Evolutionary conservation across 2,113 vertebrate species (phyloP), one percentile per base, ranked within the genome.

Genomic region (Dipodomys ordii): DNA sequence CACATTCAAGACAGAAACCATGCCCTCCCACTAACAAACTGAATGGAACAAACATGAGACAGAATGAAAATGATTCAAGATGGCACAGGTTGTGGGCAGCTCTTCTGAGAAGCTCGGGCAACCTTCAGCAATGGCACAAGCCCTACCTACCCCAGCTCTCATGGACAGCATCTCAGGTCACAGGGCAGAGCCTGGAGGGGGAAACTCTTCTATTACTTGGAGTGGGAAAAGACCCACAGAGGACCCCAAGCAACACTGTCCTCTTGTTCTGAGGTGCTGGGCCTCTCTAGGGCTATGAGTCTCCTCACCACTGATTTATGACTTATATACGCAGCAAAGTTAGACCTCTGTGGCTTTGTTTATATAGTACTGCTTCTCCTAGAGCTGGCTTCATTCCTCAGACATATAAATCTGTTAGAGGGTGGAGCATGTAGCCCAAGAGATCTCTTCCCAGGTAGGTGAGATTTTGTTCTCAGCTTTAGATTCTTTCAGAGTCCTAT

Each of bases 401-500:
- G 76, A 91, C 94, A 87, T 90, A 96, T 62, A 93, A 96, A 90
- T 92, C 93, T 95, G 79, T 83, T 96, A 71, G 67, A 88, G 53
- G 44, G 65, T 89, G 46, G 53, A 18, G 85, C 62, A 93, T 87
- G 79, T 11, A 78, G 82, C 71, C 78, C 60, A 72, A 46, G 74
- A 94, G 57, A 68, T 90, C 53, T 92, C 84, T 92, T 91, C 67
- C 73, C 53, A 86, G 49, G 35, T 80, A 88, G 88, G 88, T 28
- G 83, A 90, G 79, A 91, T 93, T 94, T 80, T 72, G 49, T 80
- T 91, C 57, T 83, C 68, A 64, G 90, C 76, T 94, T 13, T 3
- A 83, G 94, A 80, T 39, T 88, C 78, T 90, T 93, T 95, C 86
- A 88, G 49, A 80, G 25, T 39, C 46, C 64, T 71, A 27, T 15